A percentile compares a stretch with the other conserved stretches of the same genome.
phyloP scores from a whole-genome alignment of 2,113 vertebrate species.

The Dromiciops gliroides region DNA sequence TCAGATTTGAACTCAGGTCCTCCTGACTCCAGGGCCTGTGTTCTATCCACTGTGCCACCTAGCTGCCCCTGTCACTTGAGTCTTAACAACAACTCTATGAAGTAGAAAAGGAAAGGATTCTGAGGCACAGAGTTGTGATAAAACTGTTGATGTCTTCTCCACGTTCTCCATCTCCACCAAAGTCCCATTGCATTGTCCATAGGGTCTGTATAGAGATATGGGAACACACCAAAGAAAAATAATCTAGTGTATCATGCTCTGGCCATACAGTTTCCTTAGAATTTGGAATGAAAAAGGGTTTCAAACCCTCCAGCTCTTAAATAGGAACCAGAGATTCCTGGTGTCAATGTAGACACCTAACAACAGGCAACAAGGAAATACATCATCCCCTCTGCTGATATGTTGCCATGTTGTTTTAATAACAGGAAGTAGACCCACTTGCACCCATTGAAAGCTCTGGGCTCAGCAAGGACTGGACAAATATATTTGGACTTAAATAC shows the following conservation, averaged over 20 bases:
- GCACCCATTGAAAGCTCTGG: neutral
- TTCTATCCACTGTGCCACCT: no score
- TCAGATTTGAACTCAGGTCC: no score
- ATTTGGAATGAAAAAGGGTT: neutral
- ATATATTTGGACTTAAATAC: neutral
- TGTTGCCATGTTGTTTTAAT: neutral
- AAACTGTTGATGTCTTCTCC: neutral
- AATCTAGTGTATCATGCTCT: no score
- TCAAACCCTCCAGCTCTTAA: neutral
- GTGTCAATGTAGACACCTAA: neutral
- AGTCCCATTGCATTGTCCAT: neutral
- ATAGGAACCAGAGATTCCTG: neutral
- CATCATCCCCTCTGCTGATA: neutral
- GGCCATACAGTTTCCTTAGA: constrained; percentile 7
- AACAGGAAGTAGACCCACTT: neutral
- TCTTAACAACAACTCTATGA: neutral
- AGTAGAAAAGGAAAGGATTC: neutral
- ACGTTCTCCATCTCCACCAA: neutral
- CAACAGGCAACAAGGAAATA: neutral
- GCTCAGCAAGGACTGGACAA: neutral
- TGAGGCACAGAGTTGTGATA: neutral
- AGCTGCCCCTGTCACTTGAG: no score
- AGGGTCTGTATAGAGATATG: neutral
- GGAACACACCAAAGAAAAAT: no score
- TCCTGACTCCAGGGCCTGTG: no score